Base-by-base conservation (phyloP, 2,113 vertebrate genomes). In the Bufo bufo region DNA sequence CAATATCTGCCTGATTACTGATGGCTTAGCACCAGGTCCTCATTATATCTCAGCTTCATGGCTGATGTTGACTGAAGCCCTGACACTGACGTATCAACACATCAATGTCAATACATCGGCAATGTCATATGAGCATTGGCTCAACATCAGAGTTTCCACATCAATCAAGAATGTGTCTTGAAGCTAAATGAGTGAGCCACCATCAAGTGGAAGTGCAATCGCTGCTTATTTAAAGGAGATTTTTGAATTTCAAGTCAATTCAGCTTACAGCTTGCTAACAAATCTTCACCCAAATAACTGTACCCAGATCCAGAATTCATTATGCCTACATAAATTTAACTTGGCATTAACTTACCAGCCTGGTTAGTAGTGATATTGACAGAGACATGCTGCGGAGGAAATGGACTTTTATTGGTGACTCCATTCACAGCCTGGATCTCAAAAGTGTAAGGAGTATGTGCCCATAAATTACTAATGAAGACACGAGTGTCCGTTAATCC, bases 311-410 rank as follows among this genome's bases (percentile, higher is more conserved):
- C 23, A 23, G 10, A 11, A 69, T 23, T 69, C 12, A 33, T 66
- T n/a, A 66, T n/a, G 11, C 65, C 3, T 17, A 63, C 4, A 66
- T 66, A 66, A 10, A 1, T 23, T 23, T 66, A 23, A 23, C 66
- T 71, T 71, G 17, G 45, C 9, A 82, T 16, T 33, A 23, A 92
- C 97, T 96, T 93, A 99, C 98, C 98, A 0, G 98, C 98, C 93
- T 99, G 98, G 93, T 99, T 99, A 86, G 98, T 99, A 91, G 98
- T 98, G 94, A 99, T 98, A 94, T 99, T 99, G 91, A 99, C 98
- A 0, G 98, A 97, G 83, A 99, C 96, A 0, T 99, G 97, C 90
- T 99, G 98, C 0, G 98, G 97, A 0, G 97, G 97, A 88, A 99
- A 99, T 3, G 97, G 97, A 89, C 98, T 99, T 94, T 97, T 98